A percentile compares a stretch with the other conserved stretches of the same genome.
These are phyloP conservation scores for Aythya fuligula DNA, from an alignment of 2,797 vertebrate species.

Conservation along the genomic window DNA sequence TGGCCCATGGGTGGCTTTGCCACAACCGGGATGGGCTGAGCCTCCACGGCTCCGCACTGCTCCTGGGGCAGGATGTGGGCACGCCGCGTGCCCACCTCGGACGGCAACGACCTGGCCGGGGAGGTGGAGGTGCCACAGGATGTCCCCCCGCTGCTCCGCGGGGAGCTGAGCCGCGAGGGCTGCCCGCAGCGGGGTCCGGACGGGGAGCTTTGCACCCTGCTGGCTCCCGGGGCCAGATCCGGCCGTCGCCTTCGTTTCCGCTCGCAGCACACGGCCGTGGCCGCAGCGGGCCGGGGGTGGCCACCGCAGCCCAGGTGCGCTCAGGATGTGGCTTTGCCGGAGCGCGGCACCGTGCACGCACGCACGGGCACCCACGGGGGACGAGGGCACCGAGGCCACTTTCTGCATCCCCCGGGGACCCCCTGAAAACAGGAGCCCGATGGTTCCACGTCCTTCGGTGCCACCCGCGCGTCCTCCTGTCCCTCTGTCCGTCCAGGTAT, in stretches of 20 bases:
- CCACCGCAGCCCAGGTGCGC: neutral
- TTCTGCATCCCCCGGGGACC: no score
- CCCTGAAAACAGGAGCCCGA: accelerated
- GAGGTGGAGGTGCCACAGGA: neutral
- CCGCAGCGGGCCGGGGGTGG: neutral
- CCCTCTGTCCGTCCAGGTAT: conserved; percentile 79
- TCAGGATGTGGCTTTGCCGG: neutral
- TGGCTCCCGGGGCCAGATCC: neutral
- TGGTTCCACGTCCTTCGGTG: accelerated
- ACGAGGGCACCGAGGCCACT: neutral
- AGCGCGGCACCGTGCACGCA: neutral
- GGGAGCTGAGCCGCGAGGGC: neutral
- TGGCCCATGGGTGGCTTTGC: neutral
- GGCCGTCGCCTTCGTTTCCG: neutral
- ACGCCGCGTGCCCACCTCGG: accelerated
- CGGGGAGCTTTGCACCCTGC: accelerated
- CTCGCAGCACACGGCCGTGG: neutral
- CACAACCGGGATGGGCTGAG: neutral
- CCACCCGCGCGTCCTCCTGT: neutral
- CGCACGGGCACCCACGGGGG: accelerated
- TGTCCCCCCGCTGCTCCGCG: accelerated
- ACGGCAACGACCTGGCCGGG: neutral
- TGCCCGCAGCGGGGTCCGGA: accelerated
- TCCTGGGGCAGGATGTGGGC: neutral
- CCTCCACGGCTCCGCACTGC: accelerated